Evolutionary conservation across 2,113 vertebrate genomes (phyloP).

Genomic region (Crotalus horridus): DNA sequence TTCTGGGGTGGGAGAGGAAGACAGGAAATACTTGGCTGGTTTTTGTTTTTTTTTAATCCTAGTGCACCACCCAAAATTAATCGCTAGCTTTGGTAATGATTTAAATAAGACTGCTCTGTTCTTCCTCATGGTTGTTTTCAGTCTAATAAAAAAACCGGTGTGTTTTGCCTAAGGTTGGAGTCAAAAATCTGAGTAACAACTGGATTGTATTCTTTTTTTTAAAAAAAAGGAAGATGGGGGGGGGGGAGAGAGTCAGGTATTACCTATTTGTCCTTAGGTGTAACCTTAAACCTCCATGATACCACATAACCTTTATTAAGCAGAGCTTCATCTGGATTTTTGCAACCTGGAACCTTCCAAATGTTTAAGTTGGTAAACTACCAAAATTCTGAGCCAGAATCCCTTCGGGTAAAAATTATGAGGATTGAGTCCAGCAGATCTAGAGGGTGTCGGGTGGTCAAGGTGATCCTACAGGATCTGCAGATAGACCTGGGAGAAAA

Average conservation of each 20-base stretch:
- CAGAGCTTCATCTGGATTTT: not conserved
- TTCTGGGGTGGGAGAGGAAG: not conserved
- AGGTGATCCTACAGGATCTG: not conserved
- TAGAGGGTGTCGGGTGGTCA: not conserved
- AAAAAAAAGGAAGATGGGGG: not conserved
- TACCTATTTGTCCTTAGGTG: not conserved
- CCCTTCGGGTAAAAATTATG: not conserved
- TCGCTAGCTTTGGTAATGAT: not conserved
- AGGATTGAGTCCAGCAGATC: not conserved
- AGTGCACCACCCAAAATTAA: not conserved
- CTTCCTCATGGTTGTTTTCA: not conserved
- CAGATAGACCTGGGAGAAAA: not conserved
- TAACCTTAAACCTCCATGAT: not conserved
- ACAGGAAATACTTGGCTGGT: not conserved
- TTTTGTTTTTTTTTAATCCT: not conserved
- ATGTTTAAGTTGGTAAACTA: not conserved
- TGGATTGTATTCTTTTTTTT: not conserved
- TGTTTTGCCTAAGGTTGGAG: not conserved
- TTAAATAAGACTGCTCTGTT: not conserved
- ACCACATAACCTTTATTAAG: not conserved
- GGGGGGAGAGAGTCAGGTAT: not conserved
- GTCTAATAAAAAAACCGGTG: not conserved
- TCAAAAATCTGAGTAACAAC: not conserved
- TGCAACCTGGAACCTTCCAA: not conserved
- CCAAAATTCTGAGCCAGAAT: not conserved